Evolutionary conservation across 2,888 invertebrate genomes (phyloP), one percentile per base, ranked within the genome.

Genomic region (Pimpla rufipes): DNA sequence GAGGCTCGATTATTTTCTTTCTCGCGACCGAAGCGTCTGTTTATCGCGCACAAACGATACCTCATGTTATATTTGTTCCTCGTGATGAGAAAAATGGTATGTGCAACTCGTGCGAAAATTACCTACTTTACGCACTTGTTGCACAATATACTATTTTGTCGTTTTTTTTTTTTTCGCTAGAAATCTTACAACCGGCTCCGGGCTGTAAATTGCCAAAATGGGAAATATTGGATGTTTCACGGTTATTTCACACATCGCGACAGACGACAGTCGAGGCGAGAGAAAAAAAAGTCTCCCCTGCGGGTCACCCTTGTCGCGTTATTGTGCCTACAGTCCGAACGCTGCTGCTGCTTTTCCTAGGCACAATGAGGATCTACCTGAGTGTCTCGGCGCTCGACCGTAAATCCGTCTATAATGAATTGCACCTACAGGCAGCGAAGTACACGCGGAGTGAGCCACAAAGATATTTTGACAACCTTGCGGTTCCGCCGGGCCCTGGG

Each of bases 391-490:
- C 82, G 64, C 74, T 68, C 76, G 11, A 79, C 75, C 79, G 79
- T 79, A 62, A 76, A 62, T 68, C 76, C 50, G 35, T 79, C 16
- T 40, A 21, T 64, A 64, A 64, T 64, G 40, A 64, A 77, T 68
- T 79, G 83, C 76, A 45, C 71, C 57, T 57, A 64, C 40, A 64
- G 62, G 62, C n/a, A 64, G 18, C 40, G 37, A 2, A 62, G 40
- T 40, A 62, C 16, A 40, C 16, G 50, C 57, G 13, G 23, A 37
- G 42, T 50, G 37, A 64, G 13, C 29, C 47, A 70, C 57, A 74
- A 75, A 78, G 55, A 75, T 66, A 79, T 82, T 82, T 82, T 82
- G 82, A 79, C 82, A 82, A 75, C 47, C 57, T n/a, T 75, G 75
- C 70, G 64, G 70, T 75, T 79, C 47, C 40, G 16, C 68, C 64